phyloP scores from a whole-genome alignment of 2,888 invertebrate species.

The Eucriotettix oculatus region DNA sequence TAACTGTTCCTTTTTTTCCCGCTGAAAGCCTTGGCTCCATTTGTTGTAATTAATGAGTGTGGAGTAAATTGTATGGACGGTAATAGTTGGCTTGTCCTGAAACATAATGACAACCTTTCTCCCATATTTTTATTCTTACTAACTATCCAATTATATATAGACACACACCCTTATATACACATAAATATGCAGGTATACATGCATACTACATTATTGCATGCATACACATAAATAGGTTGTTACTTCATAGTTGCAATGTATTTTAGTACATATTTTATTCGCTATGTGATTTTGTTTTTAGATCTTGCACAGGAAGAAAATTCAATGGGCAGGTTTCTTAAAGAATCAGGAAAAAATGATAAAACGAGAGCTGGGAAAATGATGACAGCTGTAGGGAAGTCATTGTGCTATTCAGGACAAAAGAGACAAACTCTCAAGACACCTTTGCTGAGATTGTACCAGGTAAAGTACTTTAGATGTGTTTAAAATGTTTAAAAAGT shows the following conservation, averaged over 20 bases:
- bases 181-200: too few species aligned
- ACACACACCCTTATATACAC: not conserved
- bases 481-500: not conserved
- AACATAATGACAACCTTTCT: too few species aligned
- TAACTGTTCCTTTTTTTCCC: too few species aligned
- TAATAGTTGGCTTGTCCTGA: too few species aligned
- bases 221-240: not conserved
- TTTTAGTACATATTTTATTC: not conserved
- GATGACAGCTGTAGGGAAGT: constrained; percentile 70
- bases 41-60: too few species aligned
- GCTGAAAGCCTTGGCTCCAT: too few species aligned
- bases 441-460: constrained; percentile 75
- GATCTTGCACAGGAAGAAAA: constrained; percentile 91
- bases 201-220: too few species aligned
- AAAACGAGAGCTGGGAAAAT: constrained; percentile 70
- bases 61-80: too few species aligned
- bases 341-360: constrained; percentile 79
- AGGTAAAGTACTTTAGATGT: constrained; percentile 26
- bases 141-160: too few species aligned
- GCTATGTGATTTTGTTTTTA: constrained; percentile 17
- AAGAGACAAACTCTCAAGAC: constrained; percentile 76
- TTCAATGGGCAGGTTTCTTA: constrained; percentile 81
- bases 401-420: constrained; percentile 78
- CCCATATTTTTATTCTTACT: too few species aligned
- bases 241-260: not conserved